Percentiles rank a stretch among this genome's conserved stretches.
phyloP scores from a whole-genome alignment of 2,113 vertebrate genomes.

The Sitta europaea region DNA sequence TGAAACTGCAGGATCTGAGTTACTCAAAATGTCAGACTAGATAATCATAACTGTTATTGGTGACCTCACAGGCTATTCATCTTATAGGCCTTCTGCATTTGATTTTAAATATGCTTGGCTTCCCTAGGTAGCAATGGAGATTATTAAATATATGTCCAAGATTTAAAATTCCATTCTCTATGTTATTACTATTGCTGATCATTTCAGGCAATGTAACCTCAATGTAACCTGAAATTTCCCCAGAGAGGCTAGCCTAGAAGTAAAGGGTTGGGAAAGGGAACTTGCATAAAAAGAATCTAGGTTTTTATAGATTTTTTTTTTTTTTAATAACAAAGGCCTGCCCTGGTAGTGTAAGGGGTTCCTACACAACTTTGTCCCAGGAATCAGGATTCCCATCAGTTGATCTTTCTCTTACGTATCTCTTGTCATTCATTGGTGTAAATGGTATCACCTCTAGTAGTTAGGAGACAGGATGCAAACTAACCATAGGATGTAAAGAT shows the following conservation, averaged over 20 bases:
- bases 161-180: constrained; percentile 18
- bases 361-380: not conserved
- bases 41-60: not conserved
- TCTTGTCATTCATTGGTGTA: not conserved
- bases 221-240: not conserved
- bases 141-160: not conserved
- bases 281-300: not conserved
- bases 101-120: constrained; percentile 12
- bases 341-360: not conserved
- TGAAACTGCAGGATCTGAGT: not conserved
- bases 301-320: not conserved
- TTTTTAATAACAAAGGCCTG: not conserved
- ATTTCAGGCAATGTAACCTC: not conserved
- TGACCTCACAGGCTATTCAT: constrained; percentile 22
- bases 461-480: not conserved
- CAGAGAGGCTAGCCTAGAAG: not conserved
- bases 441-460: not conserved
- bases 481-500: not conserved
- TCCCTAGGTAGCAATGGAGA: not conserved
- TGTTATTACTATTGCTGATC: not conserved
- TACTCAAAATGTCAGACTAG: constrained; percentile 31
- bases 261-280: not conserved
- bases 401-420: not conserved
- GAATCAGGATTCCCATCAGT: not conserved
- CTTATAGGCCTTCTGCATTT: not conserved